Percentiles rank a stretch among this genome's conserved stretches.
These are phyloP conservation scores for Lepidocyrtoides sp. DNA, from an alignment of 2,888 invertebrate genomes.

Conservation along the genomic window DNA sequence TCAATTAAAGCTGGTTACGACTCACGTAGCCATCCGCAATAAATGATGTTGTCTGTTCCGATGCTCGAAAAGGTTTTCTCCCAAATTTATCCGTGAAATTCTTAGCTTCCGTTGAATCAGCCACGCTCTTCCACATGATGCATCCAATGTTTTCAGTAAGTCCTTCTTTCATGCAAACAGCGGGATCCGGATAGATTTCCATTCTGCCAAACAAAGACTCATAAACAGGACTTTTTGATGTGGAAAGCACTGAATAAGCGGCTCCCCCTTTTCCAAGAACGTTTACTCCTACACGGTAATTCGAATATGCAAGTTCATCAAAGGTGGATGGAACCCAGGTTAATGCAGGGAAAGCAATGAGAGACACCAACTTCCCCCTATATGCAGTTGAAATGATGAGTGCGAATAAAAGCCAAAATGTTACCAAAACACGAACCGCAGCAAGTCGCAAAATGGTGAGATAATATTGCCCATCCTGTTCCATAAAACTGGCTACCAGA, in stretches of 20 bases:
- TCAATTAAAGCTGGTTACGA: too few relatives aligned
- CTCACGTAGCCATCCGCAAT: slow-evolving; percentile 48
- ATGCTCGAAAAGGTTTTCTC: not conserved
- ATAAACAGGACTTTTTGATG: not conserved
- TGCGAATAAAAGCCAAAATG: slow-evolving; percentile 61
- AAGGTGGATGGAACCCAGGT: slow-evolving; percentile 71
- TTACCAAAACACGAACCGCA: not conserved
- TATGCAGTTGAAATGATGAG: slow-evolving; percentile 34
- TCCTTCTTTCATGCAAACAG: slow-evolving; percentile 21
- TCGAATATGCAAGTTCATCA: slow-evolving; percentile 72
- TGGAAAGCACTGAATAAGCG: slow-evolving; percentile 11
- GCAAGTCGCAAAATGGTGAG: too few relatives aligned
- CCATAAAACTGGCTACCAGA: slow-evolving; percentile 52
- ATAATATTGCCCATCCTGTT: slow-evolving; percentile 10
- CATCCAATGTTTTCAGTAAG: not conserved
- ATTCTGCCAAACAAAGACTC: not conserved
- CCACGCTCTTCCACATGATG: slow-evolving; percentile 58
- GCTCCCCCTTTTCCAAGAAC: slow-evolving; percentile 70
- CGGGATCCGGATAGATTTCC: slow-evolving; percentile 22
- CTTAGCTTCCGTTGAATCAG: not conserved
- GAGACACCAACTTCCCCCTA: slow-evolving; percentile 53
- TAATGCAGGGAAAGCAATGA: slow-evolving; percentile 66
- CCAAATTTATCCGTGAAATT: slow-evolving; percentile 60
- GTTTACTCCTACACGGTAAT: slow-evolving; percentile 68
- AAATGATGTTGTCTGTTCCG: slow-evolving; percentile 30